Base-by-base conservation (phyloP, 2,797 vertebrate species). In the Cyclopterus lumpus region DNA sequence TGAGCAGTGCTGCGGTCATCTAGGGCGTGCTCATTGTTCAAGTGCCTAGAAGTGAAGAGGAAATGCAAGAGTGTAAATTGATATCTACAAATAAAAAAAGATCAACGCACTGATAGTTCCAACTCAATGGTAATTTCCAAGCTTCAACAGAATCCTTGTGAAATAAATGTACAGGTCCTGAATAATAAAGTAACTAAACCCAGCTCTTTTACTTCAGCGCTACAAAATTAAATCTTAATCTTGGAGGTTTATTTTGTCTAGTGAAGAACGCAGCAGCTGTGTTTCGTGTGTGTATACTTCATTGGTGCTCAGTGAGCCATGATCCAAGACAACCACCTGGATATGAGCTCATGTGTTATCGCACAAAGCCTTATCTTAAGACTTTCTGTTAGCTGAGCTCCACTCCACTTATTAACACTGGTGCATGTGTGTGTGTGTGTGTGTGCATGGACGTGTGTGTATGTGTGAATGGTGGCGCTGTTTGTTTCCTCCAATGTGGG, bases 1-100 rank as follows among this genome's bases (percentile, higher is more conserved):
- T 99, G 98, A 79, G 98, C 98, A 1, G 98, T 99, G 93, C 98
- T 99, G 87, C 98, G 96, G 95, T 99, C 98, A 18, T 99, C 98
- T 82, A 99, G 96, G 89, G 98, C 98, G 15, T 99, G 98, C 88
- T 99, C 98, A 22, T 95, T 99, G 92, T 99, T 99, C 95, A 99
- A 97, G 96, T 99, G 98, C 94, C 98, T 99, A 81, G 26, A 49
- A 53, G 16, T 54, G 30, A 69, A 4, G 14, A 42, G 48, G 60
- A 44, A 62, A 51, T 3, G 20, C 30, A 55, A 55, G 16, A 81
- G 14, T 54, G 61, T 7, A 15, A 46, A 58, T 46, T 12, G 9
- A 54, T 20, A 67, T 54, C 5, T 20, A 54, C 22, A 28, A 54
- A 54, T 22, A 24, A 22, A 18, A 18, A 42, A 40, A 40, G 40